These are phyloP conservation scores for Drosophila murphyi DNA, from an alignment of 1,140 invertebrate species.

Conservation along the genomic window DNA sequence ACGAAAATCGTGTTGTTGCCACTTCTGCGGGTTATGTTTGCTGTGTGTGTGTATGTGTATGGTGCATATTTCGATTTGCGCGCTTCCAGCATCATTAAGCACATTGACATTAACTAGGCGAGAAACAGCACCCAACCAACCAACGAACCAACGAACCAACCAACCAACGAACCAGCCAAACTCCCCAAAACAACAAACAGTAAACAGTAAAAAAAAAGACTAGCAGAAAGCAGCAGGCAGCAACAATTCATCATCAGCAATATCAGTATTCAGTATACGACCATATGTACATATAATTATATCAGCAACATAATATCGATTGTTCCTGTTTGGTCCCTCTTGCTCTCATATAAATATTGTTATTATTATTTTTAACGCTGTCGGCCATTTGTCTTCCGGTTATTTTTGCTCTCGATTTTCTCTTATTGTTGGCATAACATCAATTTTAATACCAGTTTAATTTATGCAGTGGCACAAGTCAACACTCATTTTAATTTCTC, in stretches of 20 bases:
- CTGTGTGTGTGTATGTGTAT: constrained; percentile 18
- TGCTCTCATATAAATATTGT: not conserved
- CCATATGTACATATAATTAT: constrained; percentile 73
- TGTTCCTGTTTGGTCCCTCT: constrained; percentile 27
- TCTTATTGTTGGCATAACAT: constrained; percentile 14
- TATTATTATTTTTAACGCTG: not conserved
- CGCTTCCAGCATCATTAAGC: constrained; percentile 61
- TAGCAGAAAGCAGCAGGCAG: not conserved
- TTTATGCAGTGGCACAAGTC: constrained; percentile 46
- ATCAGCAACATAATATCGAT: constrained; percentile 53
- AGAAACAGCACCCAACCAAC: not conserved
- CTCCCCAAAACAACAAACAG: not conserved
- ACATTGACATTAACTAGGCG: constrained; percentile 50
- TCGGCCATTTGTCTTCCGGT: constrained; percentile 5
- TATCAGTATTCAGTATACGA: constrained; percentile 38
- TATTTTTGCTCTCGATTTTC: not conserved
- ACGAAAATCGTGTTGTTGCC: constrained; percentile 35
- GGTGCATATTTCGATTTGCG: constrained; percentile 51
- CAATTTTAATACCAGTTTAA: constrained; percentile 44
- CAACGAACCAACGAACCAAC: not conserved
- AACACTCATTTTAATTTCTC: constrained; percentile 18
- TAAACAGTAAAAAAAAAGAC: constrained; percentile 17
- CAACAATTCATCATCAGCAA: constrained; percentile 67
- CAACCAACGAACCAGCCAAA: not conserved
- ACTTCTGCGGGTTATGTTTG: constrained; percentile 16